Evolutionary conservation across 2,797 vertebrate genomes (phyloP).

Genomic region (Eidolon dupreanum): DNA sequence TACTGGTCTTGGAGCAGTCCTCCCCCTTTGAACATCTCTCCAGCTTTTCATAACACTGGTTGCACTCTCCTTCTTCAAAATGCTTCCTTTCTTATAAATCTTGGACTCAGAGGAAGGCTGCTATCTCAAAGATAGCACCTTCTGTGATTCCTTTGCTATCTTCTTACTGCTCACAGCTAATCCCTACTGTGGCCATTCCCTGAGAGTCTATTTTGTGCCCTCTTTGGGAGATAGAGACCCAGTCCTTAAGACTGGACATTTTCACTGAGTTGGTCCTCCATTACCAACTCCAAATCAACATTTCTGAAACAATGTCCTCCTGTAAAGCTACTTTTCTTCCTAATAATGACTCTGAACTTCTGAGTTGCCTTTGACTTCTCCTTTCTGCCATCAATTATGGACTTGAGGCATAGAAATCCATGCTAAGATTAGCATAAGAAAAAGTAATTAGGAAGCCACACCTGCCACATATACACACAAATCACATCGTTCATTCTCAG

Average conservation of each 20-base stretch:
- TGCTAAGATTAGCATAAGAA: slow-evolving; percentile 75
- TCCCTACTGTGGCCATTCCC: not conserved
- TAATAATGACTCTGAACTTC: slow-evolving; percentile 42
- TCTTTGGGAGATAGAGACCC: not conserved
- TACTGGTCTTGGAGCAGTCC: not conserved
- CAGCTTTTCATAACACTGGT: not conserved
- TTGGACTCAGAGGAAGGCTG: not conserved
- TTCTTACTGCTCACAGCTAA: not conserved
- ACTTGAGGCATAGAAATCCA: slow-evolving; percentile 61
- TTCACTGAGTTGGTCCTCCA: not conserved
- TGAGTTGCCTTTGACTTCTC: slow-evolving; percentile 64
- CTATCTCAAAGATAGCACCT: not conserved
- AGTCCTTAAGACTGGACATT: not conserved
- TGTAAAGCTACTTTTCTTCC: slow-evolving; percentile 46
- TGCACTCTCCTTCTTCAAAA: not conserved
- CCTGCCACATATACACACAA: slow-evolving; percentile 66
- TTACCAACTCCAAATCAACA: slow-evolving; percentile 28
- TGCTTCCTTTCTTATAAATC: not conserved
- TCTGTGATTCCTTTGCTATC: not conserved
- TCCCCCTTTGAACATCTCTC: not conserved
- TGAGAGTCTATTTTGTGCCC: not conserved
- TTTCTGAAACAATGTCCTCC: not conserved
- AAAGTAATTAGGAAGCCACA: slow-evolving; percentile 67
- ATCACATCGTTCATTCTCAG: slow-evolving; percentile 49
- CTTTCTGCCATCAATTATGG: slow-evolving; percentile 64